Evolutionary conservation across 2,113 vertebrate genomes (phyloP).

Genomic region (Brienomyrus brachyistius): DNA sequence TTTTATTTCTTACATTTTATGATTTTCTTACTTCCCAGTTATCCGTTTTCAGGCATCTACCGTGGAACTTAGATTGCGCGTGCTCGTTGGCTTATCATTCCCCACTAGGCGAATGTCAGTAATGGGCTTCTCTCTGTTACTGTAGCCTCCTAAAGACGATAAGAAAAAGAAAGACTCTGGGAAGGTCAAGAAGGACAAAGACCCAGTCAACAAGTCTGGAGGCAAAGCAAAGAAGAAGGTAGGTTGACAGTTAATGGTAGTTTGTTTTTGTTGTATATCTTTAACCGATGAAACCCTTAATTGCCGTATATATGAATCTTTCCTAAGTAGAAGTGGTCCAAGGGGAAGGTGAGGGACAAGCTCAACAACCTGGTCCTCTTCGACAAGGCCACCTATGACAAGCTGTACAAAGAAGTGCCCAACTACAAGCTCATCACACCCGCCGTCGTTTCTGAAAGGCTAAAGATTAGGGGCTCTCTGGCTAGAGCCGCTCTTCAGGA

Average conservation of each 20-base stretch:
- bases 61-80: neutral
- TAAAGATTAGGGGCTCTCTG: slow-evolving; percentile 91
- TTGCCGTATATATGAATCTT: neutral
- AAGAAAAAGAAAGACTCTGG: slow-evolving; percentile 93
- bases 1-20: no score
- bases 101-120: neutral
- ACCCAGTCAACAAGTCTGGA: slow-evolving; percentile 93
- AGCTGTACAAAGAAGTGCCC: slow-evolving; percentile 74
- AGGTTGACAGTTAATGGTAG: neutral
- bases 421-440: slow-evolving; percentile 81
- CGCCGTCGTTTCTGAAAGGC: slow-evolving; percentile 88
- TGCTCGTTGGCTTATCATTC: neutral
- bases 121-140: neutral
- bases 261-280: neutral
- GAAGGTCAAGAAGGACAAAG: slow-evolving; percentile 97
- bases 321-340: slow-evolving; percentile 95
- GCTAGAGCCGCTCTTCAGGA: slow-evolving; percentile 74
- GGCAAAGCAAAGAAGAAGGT: slow-evolving; percentile 99
- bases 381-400: slow-evolving; percentile 74
- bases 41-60: neutral
- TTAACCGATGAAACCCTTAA: neutral
- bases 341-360: slow-evolving; percentile 94
- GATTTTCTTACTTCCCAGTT: neutral
- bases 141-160: slow-evolving; percentile 87
- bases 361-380: slow-evolving; percentile 74